phyloP scores from a whole-genome alignment of 2,888 invertebrate species.

The Rotaria sp. region DNA sequence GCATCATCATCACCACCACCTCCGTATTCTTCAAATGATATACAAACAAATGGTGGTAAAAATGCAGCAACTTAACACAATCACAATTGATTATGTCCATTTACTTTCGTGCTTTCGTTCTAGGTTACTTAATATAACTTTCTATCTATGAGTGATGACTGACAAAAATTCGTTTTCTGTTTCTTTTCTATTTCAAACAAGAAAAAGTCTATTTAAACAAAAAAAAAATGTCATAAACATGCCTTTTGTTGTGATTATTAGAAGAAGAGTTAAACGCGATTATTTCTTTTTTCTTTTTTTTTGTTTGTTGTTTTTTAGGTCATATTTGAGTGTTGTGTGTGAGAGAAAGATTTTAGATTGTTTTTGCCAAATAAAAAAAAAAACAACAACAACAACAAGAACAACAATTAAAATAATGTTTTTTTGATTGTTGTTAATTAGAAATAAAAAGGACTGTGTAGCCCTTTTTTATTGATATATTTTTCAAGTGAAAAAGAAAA shows the following conservation, averaged over 20 bases:
- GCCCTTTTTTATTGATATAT: too few relatives aligned
- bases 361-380: not conserved
- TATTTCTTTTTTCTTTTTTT: not conserved
- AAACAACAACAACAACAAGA: not conserved
- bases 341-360: constrained; percentile 15
- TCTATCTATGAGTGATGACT: not conserved
- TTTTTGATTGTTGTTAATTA: not conserved
- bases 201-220: not conserved
- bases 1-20: too few relatives aligned
- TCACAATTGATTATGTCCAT: not conserved
- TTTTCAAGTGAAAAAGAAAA: too few relatives aligned
- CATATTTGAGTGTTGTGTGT: constrained; percentile 4
- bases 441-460: too few relatives aligned
- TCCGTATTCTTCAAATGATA: not conserved
- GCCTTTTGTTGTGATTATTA: not conserved
- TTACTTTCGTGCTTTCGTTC: constrained; percentile 4
- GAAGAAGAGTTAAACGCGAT: not conserved
- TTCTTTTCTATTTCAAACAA: not conserved
- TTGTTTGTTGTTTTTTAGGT: constrained; percentile 13
- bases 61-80: not conserved
- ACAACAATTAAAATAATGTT: not conserved
- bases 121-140: not conserved
- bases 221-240: not conserved
- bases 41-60: not conserved
- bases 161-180: not conserved